phyloP scores from a whole-genome alignment of 2,797 vertebrate genomes.

The Eptatretus atami region DNA sequence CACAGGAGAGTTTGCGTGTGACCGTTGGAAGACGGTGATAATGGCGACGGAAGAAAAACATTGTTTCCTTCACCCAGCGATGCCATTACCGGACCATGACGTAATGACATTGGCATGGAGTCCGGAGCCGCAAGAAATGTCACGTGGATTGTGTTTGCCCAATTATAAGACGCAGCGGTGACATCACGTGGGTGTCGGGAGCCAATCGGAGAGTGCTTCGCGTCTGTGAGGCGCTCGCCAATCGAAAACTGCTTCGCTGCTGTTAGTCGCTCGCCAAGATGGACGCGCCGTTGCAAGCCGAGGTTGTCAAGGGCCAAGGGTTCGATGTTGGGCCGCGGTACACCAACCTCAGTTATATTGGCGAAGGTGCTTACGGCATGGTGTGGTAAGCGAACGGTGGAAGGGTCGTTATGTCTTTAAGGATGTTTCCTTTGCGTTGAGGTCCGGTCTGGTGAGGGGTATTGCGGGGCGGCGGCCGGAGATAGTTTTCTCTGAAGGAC shows the following conservation, averaged over 20 bases:
- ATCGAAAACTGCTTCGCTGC: no score
- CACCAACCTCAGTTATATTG: slow-evolving; percentile 83
- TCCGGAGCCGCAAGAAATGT: no score
- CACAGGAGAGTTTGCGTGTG: no score
- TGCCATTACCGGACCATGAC: no score
- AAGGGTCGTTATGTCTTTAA: neutral
- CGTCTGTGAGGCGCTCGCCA: neutral
- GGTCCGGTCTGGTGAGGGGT: neutral
- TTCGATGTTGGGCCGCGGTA: slow-evolving; percentile 92
- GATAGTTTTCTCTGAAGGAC: neutral
- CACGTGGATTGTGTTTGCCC: no score
- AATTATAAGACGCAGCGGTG: no score
- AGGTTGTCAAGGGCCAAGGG: slow-evolving; percentile 75
- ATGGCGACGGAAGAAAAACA: no score
- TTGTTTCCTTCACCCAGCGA: no score
- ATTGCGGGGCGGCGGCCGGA: neutral
- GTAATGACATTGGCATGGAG: no score
- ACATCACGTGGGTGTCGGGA: no score
- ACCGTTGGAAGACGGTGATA: no score
- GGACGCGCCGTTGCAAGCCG: slow-evolving; percentile 15
- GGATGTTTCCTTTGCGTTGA: neutral
- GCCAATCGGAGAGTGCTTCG: no score
- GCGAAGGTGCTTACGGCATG: slow-evolving; percentile 88
- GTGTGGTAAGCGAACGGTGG: slow-evolving; percentile 29
- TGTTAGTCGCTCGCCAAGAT: slow-evolving; percentile 2